These are phyloP conservation scores for Romanogobio albipinnatus DNA, from an alignment of 2,113 vertebrate species.

Conservation along the genomic window DNA sequence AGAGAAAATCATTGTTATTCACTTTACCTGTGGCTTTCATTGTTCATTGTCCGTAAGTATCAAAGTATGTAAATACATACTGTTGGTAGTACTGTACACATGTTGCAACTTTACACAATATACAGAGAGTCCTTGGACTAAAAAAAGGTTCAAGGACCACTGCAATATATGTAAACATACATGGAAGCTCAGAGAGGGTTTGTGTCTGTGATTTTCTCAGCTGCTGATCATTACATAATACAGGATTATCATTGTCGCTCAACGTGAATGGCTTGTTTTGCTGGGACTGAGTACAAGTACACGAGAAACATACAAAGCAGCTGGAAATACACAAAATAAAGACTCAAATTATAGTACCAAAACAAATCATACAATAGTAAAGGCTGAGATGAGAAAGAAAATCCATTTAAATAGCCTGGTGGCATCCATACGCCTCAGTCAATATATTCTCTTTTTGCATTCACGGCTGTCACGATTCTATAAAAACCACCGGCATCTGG, in stretches of 20 bases:
- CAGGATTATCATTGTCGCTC: slow-evolving; percentile 22
- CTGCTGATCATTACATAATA: slow-evolving; percentile 64
- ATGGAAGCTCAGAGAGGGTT: background rate
- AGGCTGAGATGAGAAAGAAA: slow-evolving; percentile 15
- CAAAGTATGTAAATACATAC: background rate
- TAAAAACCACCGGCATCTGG: background rate
- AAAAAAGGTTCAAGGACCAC: background rate
- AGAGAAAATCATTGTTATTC: no score
- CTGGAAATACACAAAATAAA: background rate
- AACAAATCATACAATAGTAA: slow-evolving; percentile 14
- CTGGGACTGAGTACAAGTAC: background rate
- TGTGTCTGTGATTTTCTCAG: slow-evolving; percentile 55
- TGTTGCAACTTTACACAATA: background rate
- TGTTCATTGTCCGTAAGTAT: background rate
- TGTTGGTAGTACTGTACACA: background rate
- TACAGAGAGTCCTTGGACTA: background rate
- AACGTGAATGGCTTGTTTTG: slow-evolving; percentile 28
- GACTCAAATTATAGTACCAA: background rate
- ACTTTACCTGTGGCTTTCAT: no score
- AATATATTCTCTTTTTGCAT: slow-evolving; percentile 4
- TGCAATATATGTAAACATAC: slow-evolving; percentile 11
- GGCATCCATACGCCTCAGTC: background rate
- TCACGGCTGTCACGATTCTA: background rate
- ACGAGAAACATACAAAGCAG: background rate
- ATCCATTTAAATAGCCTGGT: background rate